These are phyloP conservation scores for Ornithoptera alexandrae DNA, from an alignment of 2,888 invertebrate species.

Conservation along the genomic window DNA sequence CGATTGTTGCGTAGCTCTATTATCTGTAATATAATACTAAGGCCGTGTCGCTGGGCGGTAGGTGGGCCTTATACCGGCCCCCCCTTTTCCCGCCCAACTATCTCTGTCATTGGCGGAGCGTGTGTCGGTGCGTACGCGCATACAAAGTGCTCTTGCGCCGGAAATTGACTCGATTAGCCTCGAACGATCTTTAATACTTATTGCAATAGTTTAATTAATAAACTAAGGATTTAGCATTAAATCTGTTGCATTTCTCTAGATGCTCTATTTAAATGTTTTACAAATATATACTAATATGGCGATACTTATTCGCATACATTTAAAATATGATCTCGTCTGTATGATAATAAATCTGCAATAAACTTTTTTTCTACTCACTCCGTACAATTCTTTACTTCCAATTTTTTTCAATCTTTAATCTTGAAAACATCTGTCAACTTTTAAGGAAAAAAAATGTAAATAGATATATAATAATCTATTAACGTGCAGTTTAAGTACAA, in stretches of 20 bases:
- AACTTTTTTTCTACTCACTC: too few species aligned
- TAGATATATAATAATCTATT: too few species aligned
- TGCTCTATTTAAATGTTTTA: too few species aligned
- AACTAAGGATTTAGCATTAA: not conserved
- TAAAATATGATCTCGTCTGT: too few species aligned
- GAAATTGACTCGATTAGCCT: slow-evolving; percentile 64
- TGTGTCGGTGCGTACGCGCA: slow-evolving; percentile 56
- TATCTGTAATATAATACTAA: slow-evolving; percentile 66
- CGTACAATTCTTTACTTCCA: too few species aligned
- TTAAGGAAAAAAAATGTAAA: too few species aligned
- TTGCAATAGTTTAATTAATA: slow-evolving; percentile 49
- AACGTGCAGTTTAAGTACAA: too few species aligned
- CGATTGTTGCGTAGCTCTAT: slow-evolving; percentile 48
- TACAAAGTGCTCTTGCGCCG: slow-evolving; percentile 52
- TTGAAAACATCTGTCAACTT: too few species aligned
- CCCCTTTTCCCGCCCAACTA: slow-evolving; percentile 51
- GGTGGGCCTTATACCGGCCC: slow-evolving; percentile 46
- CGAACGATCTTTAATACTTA: slow-evolving; percentile 55
- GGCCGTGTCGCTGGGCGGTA: slow-evolving; percentile 59
- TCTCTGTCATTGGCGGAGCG: slow-evolving; percentile 56
- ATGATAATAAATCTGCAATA: too few species aligned
- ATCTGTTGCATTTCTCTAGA: not conserved
- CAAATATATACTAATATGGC: too few species aligned
- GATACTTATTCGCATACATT: too few species aligned
- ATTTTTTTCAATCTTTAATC: too few species aligned